phyloP scores from a whole-genome alignment of 2,113 vertebrate genomes.

The Cepphus grylle region DNA sequence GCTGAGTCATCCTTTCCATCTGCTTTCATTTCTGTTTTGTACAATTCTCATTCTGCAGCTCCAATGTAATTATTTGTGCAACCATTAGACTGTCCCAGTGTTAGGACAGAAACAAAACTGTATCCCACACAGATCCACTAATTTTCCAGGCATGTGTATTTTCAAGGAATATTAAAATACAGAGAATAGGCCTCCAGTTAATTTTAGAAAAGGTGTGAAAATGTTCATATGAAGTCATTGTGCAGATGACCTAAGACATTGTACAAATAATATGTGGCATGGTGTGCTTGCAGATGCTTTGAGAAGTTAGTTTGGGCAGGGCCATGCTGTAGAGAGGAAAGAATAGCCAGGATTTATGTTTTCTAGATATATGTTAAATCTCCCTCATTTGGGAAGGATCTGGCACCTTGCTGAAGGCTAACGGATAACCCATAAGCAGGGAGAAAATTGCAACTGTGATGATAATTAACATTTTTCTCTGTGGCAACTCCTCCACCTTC shows the following conservation, averaged over 20 bases:
- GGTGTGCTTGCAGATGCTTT: background rate
- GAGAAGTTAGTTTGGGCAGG: background rate
- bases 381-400: background rate
- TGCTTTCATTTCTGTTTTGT: constrained; percentile 3
- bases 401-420: background rate
- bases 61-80: background rate
- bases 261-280: background rate
- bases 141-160: background rate
- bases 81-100: background rate
- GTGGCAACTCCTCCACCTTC: background rate
- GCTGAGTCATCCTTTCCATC: background rate
- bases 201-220: background rate
- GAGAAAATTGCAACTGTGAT: background rate
- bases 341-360: background rate
- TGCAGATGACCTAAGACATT: background rate
- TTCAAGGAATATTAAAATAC: background rate
- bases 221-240: background rate
- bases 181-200: background rate
- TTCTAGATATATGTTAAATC: background rate
- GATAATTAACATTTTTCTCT: background rate
- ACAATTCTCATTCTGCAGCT: background rate
- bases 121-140: background rate
- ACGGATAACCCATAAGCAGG: background rate
- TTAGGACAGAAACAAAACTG: background rate
- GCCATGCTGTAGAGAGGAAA: background rate